Base-by-base conservation (phyloP, 2,888 invertebrate genomes). In the Lypha dubia region DNA sequence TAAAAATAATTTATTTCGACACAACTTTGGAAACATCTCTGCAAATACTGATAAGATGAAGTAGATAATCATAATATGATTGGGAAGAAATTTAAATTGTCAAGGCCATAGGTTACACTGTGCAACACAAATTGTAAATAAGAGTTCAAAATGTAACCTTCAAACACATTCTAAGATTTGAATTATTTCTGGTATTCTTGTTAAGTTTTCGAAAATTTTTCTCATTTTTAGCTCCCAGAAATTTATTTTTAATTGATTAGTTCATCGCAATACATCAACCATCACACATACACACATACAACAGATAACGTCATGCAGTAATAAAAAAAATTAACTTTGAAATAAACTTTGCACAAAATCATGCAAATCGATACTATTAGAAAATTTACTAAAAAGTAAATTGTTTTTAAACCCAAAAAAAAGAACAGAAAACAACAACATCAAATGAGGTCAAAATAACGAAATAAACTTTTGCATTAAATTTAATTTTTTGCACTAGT, bases 361-460 rank as follows among this genome's bases (percentile, higher is more conserved):
- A 62, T 32, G 28, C 51, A 62, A 71, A 79, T 71, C 70, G 65
- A 79, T 79, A 73, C 24, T 73, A 49, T 73, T 71, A 24, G 35
- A 58, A 65, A 20, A 32, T 35, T 44, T 17, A 68, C 60, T 8
- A 24, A 62, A 53, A 53, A 38, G 35, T 9, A 4, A 38, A 38
- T 38, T 38, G 8, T 6, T n/a, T n/a, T n/a, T 15, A 15, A 53
- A 51, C 20, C 4, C 63, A 44, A 5, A 77, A 60, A 79, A 53
- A 28, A 49, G n/a, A n/a, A 41, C 38, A 60, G 5, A 22, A 3
- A 11, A 51, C 4, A 46, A 24, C 13, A 73, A 60, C 60, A 73
- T 17, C 73, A 24, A 80, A 80, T 80, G 74, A 80, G 74, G 80
- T 80, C 74, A 80, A 68, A 51, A 49, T 62, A 68, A 41, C 53